Conservation (phyloP, 1,140 invertebrate genomes). For the Drosophila triauraria region DNA sequence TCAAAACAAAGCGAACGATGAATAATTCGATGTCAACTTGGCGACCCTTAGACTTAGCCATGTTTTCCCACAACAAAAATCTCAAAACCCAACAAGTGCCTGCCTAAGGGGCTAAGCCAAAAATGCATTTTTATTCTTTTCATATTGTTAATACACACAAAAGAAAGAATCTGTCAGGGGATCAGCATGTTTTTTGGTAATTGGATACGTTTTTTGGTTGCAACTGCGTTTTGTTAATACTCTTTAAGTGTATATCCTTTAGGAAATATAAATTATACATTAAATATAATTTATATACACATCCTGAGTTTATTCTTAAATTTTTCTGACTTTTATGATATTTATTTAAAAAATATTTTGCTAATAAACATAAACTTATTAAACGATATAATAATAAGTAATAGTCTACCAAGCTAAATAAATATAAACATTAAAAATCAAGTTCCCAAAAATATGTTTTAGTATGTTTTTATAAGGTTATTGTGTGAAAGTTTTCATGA, state of each 20-base stretch:
- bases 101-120: slow-evolving; percentile 2
- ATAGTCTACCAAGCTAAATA: too few relatives aligned
- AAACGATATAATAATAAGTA: too few relatives aligned
- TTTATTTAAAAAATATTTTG: too few relatives aligned
- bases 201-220: neutral
- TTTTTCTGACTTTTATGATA: too few relatives aligned
- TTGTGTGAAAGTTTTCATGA: too few relatives aligned
- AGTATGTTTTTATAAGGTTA: too few relatives aligned
- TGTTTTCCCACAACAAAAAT: slow-evolving; percentile 49
- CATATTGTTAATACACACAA: slow-evolving; percentile 4
- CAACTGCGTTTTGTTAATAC: neutral
- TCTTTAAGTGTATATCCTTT: neutral
- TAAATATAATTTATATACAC: neutral
- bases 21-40: slow-evolving; percentile 20
- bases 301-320: too few relatives aligned
- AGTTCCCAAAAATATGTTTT: too few relatives aligned
- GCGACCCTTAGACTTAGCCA: slow-evolving; percentile 14
- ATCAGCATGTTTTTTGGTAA: slow-evolving; percentile 15
- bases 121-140: slow-evolving; percentile 6
- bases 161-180: slow-evolving; percentile 6
- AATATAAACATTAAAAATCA: too few relatives aligned
- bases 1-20: slow-evolving; percentile 25
- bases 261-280: neutral
- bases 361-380: too few relatives aligned
- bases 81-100: slow-evolving; percentile 28